These are phyloP conservation scores for Mimumesa dahlbomi DNA, from an alignment of 2,888 invertebrate genomes.

Conservation along the genomic window DNA sequence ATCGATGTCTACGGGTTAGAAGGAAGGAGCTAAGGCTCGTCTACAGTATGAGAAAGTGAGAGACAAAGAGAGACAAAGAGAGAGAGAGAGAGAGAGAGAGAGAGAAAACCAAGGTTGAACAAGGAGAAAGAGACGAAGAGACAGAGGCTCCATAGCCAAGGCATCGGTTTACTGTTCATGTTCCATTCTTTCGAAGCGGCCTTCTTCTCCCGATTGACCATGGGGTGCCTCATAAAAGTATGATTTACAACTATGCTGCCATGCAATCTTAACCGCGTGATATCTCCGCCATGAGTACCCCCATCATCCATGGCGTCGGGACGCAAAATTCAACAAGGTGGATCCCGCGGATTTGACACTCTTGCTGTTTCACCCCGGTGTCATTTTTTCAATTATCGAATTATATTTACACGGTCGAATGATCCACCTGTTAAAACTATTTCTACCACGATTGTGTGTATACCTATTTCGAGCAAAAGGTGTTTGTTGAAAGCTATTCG, in stretches of 20 bases:
- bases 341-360: too few relatives aligned
- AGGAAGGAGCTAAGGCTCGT: conserved; percentile 6
- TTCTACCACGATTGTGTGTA: too few relatives aligned
- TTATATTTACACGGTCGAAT: too few relatives aligned
- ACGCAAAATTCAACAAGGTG: too few relatives aligned
- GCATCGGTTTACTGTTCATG: conserved; percentile 66
- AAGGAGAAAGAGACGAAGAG: not conserved
- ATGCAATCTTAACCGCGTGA: conserved; percentile 57
- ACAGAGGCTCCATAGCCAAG: conserved; percentile 24
- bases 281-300: too few relatives aligned
- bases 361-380: too few relatives aligned
- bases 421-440: too few relatives aligned
- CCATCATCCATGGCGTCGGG: too few relatives aligned
- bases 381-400: too few relatives aligned
- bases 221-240: conserved; percentile 74
- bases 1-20: conserved; percentile 57
- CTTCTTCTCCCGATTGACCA: conserved; percentile 63
- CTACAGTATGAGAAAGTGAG: conserved; percentile 4
- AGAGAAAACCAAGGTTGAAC: not conserved
- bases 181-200: conserved; percentile 61
- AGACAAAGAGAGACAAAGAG: not conserved
- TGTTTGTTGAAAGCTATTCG: too few relatives aligned
- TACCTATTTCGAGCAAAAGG: too few relatives aligned
- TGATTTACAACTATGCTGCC: conserved; percentile 71
- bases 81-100: not conserved